Evolutionary conservation across 2,888 invertebrate genomes (phyloP).

Genomic region (Diarsia mendica): DNA sequence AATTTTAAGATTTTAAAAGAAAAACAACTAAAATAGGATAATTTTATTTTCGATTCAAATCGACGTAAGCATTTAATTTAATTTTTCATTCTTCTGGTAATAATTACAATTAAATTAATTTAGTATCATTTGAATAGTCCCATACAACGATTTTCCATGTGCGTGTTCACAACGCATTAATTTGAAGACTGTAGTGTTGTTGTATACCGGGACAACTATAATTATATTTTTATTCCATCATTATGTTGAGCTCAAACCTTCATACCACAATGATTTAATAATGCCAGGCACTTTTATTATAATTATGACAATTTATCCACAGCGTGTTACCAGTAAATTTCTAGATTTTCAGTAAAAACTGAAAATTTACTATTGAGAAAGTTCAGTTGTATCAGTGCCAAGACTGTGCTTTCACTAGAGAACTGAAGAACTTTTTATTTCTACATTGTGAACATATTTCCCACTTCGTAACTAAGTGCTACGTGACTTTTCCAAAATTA

Average conservation of each 20-base stretch:
- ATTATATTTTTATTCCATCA: slow-evolving; percentile 30
- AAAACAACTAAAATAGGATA: too few species aligned
- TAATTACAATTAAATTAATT: slow-evolving; percentile 15
- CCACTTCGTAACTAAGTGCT: not conserved
- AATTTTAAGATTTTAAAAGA: too few species aligned
- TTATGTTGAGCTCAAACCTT: slow-evolving; percentile 17
- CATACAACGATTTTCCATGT: slow-evolving; percentile 15
- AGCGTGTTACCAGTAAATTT: not conserved
- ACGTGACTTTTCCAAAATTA: too few species aligned
- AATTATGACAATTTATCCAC: not conserved
- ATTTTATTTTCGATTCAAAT: too few species aligned
- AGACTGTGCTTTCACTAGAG: slow-evolving; percentile 6
- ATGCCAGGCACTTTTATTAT: not conserved
- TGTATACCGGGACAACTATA: slow-evolving; percentile 12
- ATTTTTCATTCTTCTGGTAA: not conserved
- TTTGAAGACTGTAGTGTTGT: slow-evolving; percentile 17
- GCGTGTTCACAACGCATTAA: slow-evolving; percentile 38
- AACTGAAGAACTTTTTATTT: not conserved
- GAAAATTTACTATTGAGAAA: not conserved
- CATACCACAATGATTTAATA: slow-evolving; percentile 11
- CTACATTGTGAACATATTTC: not conserved
- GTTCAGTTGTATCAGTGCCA: slow-evolving; percentile 7
- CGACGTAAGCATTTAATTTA: too few species aligned
- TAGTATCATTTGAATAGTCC: slow-evolving; percentile 13
- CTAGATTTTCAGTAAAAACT: not conserved